Conservation (phyloP, 2,113 vertebrate species). For the Alosa alosa region DNA sequence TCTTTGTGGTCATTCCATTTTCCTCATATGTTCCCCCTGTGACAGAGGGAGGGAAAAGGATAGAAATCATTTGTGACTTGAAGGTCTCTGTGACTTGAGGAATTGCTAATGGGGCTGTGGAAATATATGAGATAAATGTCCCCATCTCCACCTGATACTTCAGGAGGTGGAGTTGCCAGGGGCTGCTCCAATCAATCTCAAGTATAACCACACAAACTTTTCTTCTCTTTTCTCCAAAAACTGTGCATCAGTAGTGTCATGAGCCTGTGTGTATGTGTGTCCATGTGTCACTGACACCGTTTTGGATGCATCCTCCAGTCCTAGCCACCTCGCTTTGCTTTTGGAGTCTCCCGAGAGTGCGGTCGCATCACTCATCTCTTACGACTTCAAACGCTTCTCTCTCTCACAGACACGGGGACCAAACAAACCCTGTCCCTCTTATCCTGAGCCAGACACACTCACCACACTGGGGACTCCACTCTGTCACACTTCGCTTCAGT, state of each 20-base stretch:
- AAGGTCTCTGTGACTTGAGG: neutral
- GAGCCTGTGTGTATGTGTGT: neutral
- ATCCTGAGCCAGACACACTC: neutral
- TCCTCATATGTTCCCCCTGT: neutral
- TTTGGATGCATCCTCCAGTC: neutral
- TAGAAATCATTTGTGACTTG: neutral
- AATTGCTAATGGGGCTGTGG: neutral
- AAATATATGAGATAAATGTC: neutral
- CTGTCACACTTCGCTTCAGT: neutral
- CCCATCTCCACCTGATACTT: neutral
- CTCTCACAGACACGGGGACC: neutral
- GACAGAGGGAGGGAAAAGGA: neutral
- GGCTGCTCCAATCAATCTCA: neutral
- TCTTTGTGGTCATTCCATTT: neutral
- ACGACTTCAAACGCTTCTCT: neutral
- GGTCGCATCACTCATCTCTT: neutral
- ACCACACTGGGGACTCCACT: neutral
- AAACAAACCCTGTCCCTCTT: neutral
- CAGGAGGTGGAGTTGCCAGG: neutral
- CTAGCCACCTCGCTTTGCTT: neutral
- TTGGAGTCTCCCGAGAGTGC: neutral
- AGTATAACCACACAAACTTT: neutral
- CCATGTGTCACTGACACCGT: neutral
- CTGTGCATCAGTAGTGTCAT: no score
- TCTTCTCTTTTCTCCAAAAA: neutral